A percentile compares a stretch with the other conserved stretches of the same genome.
Conservation (phyloP, 2,888 invertebrate species). For the Neoitamus cyanurus region DNA sequence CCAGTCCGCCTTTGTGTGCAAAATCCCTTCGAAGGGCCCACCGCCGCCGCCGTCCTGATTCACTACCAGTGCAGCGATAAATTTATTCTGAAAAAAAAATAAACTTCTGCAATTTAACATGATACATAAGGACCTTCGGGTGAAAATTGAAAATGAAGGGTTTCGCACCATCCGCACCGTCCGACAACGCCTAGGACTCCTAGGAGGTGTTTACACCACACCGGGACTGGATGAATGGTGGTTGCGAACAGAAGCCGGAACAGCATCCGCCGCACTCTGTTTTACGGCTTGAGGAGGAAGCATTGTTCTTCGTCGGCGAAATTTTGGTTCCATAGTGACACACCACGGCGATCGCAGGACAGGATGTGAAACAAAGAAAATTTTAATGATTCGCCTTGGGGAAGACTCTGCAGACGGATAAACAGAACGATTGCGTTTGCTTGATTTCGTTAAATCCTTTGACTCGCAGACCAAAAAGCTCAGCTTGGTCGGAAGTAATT, state of each 20-base stretch:
- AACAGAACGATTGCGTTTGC: not conserved
- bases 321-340: not conserved
- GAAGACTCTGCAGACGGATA: not conserved
- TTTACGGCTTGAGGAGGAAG: not conserved
- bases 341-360: not conserved
- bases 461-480: not conserved
- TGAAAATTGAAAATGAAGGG: constrained; percentile 38
- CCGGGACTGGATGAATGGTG: not conserved
- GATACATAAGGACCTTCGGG: constrained; percentile 29
- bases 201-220: constrained; percentile 21
- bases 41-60: not conserved
- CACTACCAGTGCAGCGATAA: constrained; percentile 33
- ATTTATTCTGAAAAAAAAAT: constrained; percentile 27
- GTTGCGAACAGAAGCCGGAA: not conserved
- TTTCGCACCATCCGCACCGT: not conserved
- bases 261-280: not conserved
- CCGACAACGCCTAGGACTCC: not conserved
- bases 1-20: not conserved
- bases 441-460: not conserved
- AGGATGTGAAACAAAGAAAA: not conserved
- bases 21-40: not conserved
- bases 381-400: not conserved
- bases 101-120: constrained; percentile 32
- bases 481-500: not conserved
- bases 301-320: not conserved